Percentiles rank a stretch among this genome's conserved stretches.
phyloP scores from a whole-genome alignment of 2,797 vertebrate genomes.

The Artibeus lituratus region DNA sequence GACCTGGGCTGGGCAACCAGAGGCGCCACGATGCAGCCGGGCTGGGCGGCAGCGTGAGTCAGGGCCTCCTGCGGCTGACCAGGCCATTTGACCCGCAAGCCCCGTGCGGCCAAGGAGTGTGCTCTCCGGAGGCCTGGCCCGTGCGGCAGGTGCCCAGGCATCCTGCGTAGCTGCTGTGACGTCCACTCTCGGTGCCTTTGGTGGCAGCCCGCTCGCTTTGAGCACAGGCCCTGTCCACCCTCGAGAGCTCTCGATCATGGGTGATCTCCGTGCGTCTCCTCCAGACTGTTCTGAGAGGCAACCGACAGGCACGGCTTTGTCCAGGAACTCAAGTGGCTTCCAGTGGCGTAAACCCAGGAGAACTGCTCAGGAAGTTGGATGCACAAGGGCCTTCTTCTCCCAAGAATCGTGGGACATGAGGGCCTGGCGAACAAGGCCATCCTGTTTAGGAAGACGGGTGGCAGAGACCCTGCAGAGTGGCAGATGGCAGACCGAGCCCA shows the following conservation, averaged over 20 bases:
- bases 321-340: neutral
- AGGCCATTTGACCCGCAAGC: neutral
- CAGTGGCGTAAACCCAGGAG: no score
- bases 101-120: fast-evolving
- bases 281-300: neutral
- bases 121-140: neutral
- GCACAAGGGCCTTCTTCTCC: neutral
- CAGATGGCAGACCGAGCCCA: fast-evolving
- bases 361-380: neutral
- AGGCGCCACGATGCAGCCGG: neutral
- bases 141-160: fast-evolving
- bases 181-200: neutral
- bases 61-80: neutral
- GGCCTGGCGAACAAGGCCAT: fast-evolving
- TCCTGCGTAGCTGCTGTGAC: neutral
- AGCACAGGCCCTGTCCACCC: neutral
- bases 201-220: fast-evolving
- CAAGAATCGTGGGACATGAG: neutral
- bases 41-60: neutral
- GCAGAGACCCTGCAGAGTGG: neutral
- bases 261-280: fast-evolving
- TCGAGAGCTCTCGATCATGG: neutral
- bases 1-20: neutral
- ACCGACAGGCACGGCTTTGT: neutral
- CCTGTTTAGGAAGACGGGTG: neutral